Evolutionary conservation across 2,797 vertebrate species (phyloP), one percentile per base, ranked within the genome.

Genomic region (Sitta carolinensis): DNA sequence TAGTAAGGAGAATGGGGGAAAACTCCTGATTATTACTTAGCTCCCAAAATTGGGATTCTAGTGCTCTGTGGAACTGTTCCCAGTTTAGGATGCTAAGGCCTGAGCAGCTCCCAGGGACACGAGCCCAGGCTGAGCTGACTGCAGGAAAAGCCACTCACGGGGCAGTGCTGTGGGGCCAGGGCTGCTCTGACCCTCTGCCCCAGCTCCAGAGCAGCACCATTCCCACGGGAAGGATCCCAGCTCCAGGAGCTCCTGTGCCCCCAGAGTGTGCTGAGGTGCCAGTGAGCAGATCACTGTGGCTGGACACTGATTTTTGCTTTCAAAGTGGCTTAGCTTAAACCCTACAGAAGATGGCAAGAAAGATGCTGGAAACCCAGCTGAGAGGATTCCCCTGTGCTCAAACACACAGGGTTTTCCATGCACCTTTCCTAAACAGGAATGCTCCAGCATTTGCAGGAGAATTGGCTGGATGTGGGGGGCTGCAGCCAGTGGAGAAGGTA

Each of bases 111-210:
- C 0, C 7, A n/a, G 32, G 47, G 23, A 14, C 52, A 23, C 21
- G 16, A 20, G 17, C 6, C 1, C 50, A 30, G 29, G 36, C 3
- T 36, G 62, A 50, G 27, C n/a, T 11, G 38, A 2, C 57, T 21
- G 67, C 1, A 2, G 62, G 43, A 55, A 43, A 69, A 75, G 43
- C 12, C 16, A 6, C 0, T 0, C 12, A 2, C 0, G 0, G 52
- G 50, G 59, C 16, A 34, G 34, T 3, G 32, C 62, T 38, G 4
- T 0, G 5, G 47, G 61, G 32, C 50, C 36, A 19, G 57, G 19
- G 50, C n/a, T 30, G 61, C 52, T 50, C 36, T 0, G 5, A 16
- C 1, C 59, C 16, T 1, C 32, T 18, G 2, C 40, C 62, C 45
- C 1, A 1, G 5, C 7, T 3, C 7, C 23, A 29, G 6, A 30